Conservation (phyloP, 1,140 invertebrate species). For the Drosophila ananassae region DNA sequence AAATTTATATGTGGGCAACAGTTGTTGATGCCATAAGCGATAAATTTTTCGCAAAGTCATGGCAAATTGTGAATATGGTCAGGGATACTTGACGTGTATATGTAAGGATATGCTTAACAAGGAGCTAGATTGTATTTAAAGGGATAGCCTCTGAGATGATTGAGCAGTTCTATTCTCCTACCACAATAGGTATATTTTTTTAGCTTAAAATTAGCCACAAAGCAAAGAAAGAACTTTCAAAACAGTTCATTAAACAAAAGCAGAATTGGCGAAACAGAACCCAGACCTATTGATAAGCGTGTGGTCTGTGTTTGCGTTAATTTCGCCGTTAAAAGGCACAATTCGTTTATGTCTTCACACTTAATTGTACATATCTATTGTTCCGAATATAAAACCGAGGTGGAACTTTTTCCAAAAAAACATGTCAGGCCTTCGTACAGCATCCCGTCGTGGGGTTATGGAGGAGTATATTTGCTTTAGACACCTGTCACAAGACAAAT, state of each 20-base stretch:
- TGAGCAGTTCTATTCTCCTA: not conserved
- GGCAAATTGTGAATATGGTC: conserved; percentile 34
- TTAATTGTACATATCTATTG: not conserved
- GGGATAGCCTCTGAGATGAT: not conserved
- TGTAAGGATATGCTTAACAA: conserved; percentile 16
- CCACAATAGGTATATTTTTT: not conserved
- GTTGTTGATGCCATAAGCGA: conserved; percentile 57
- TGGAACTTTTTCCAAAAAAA: not conserved
- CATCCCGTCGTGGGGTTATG: conserved; percentile 3
- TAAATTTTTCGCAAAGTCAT: conserved; percentile 50
- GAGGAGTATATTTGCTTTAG: not conserved
- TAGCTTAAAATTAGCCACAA: not conserved
- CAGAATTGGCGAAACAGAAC: not conserved
- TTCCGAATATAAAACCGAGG: not conserved
- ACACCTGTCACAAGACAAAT: not conserved
- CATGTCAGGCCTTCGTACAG: not conserved
- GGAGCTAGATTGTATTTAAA: conserved; percentile 16
- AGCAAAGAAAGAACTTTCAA: not conserved
- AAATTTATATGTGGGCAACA: conserved; percentile 51
- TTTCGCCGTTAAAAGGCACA: not conserved
- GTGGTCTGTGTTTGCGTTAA: conserved; percentile 1
- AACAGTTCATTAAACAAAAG: conserved; percentile 3
- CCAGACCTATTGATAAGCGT: not conserved
- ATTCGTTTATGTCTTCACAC: not conserved
- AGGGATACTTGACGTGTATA: conserved; percentile 18